Conservation (phyloP, 2,797 vertebrate genomes). For the Acanthornis magna region DNA sequence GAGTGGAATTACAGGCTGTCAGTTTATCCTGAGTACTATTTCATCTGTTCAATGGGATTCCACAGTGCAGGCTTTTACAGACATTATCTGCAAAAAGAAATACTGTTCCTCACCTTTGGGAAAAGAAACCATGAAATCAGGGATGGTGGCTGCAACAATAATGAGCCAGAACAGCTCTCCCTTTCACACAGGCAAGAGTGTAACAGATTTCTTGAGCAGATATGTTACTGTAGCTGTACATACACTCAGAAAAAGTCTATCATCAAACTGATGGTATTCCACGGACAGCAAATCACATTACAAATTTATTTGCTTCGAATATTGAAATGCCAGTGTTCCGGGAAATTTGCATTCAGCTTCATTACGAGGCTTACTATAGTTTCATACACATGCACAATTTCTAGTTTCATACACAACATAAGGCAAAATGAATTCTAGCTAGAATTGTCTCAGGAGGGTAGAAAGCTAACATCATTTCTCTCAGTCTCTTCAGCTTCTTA, state of each 20-base stretch:
- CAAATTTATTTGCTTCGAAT: background rate
- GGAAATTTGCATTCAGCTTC: too few relatives aligned
- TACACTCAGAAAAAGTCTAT: background rate
- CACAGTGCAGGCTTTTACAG: background rate
- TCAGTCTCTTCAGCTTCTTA: background rate
- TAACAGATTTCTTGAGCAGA: background rate
- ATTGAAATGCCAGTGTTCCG: background rate
- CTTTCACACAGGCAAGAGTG: background rate
- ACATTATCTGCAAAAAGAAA: background rate
- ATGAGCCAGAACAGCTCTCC: background rate
- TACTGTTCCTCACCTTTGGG: background rate
- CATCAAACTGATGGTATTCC: background rate
- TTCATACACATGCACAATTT: too few relatives aligned
- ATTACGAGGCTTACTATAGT: too few relatives aligned
- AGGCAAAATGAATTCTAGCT: too few relatives aligned
- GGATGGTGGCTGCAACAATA: background rate
- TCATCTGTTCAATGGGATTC: background rate
- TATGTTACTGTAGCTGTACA: background rate
- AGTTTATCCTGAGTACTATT: background rate
- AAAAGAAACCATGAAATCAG: background rate
- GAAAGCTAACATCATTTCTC: too few relatives aligned
- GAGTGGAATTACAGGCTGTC: background rate
- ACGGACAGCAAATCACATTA: background rate
- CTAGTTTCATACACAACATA: too few relatives aligned
- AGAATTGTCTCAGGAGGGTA: too few relatives aligned